Conservation (phyloP, 2,113 vertebrate genomes). For the Ellobius talpinus region DNA sequence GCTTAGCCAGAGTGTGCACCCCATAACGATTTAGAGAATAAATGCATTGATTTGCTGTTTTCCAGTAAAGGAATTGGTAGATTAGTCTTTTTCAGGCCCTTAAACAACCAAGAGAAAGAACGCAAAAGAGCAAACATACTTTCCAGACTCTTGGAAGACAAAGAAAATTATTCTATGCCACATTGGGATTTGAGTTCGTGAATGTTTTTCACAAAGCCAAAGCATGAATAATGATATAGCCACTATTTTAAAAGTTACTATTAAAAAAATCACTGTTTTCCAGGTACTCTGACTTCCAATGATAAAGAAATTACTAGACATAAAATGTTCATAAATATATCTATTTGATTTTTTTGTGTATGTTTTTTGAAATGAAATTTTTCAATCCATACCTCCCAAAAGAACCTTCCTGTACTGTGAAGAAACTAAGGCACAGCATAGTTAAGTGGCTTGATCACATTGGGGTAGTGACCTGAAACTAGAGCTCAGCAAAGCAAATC, state of each 20-base stretch:
- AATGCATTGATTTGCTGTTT: neutral
- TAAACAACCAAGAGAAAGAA: neutral
- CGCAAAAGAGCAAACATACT: neutral
- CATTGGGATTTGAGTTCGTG: neutral
- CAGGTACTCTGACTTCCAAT: neutral
- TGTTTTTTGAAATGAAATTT: neutral
- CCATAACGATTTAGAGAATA: neutral
- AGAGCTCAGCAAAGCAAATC: neutral
- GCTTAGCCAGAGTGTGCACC: neutral
- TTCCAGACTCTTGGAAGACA: neutral
- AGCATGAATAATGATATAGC: neutral
- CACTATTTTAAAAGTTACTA: neutral
- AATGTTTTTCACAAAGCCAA: neutral
- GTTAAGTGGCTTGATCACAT: neutral
- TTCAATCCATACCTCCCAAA: neutral
- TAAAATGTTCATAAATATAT: neutral
- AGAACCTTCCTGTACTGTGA: neutral
- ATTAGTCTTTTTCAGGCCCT: neutral
- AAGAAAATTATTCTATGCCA: neutral
- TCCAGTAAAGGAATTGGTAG: neutral
- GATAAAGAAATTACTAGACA: neutral
- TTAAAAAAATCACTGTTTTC: neutral
- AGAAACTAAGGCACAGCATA: neutral
- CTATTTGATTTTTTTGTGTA: neutral
- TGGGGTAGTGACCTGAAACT: neutral